A percentile compares a stretch with the other conserved stretches of the same genome.
Conservation (phyloP, 2,113 vertebrate genomes). For the Oreochromis niloticus region DNA sequence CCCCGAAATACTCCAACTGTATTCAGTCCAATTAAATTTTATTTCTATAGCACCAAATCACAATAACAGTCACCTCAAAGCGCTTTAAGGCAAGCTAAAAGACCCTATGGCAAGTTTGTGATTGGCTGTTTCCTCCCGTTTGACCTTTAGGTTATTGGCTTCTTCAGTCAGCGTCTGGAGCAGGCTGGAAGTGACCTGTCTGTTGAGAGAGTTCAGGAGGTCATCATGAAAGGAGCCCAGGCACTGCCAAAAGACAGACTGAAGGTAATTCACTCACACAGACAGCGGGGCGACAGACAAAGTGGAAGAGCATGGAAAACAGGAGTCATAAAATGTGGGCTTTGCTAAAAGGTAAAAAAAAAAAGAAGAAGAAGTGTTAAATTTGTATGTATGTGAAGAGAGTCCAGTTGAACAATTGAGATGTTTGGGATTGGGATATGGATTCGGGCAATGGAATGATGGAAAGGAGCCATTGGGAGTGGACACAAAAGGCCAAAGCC, state of each 20-base stretch:
- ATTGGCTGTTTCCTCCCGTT: not conserved
- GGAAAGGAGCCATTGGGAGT: slow-evolving; percentile 18
- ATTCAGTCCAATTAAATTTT: not conserved
- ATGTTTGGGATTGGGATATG: not conserved
- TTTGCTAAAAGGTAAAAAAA: not conserved
- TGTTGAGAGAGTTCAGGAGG: slow-evolving; percentile 93
- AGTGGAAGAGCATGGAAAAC: not conserved
- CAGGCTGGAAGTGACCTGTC: slow-evolving; percentile 93
- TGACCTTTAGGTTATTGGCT: slow-evolving; percentile 85
- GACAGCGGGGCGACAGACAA: not conserved
- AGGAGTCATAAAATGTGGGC: slow-evolving; percentile 8
- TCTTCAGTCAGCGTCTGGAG: slow-evolving; percentile 91
- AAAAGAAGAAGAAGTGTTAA: not conserved
- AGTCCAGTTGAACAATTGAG: not conserved
- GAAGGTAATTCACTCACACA: slow-evolving; percentile 76
- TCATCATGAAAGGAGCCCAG: slow-evolving; percentile 95
- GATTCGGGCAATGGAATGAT: slow-evolving; percentile 3
- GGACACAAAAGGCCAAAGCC: slow-evolving; percentile 60
- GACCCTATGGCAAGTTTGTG: not conserved
- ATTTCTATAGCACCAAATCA: not conserved
- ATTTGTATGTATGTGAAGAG: not conserved
- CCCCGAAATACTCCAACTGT: not conserved
- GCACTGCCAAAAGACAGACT: slow-evolving; percentile 93
- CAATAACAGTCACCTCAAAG: not conserved
- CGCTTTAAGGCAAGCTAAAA: not conserved